Evolutionary conservation across 2,888 invertebrate genomes (phyloP), one percentile per base, ranked within the genome.

Genomic region (Sisyra terminalis): DNA sequence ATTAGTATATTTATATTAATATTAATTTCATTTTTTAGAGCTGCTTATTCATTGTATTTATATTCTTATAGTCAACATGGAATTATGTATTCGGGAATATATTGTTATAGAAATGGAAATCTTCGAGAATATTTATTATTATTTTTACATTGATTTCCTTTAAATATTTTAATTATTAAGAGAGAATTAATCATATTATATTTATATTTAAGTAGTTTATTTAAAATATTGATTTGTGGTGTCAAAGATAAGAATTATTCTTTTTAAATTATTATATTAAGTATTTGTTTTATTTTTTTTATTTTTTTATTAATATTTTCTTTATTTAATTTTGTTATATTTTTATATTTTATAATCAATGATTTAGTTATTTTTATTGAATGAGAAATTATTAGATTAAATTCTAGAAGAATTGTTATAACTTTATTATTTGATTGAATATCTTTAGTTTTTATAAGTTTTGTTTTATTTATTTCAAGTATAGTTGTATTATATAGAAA

Each of bases 201-300:
- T 55, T 59, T 70, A 60, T 65, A 60, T 63, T 72, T 73, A 69
- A 70, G 66, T 75, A 75, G 70, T 76, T 76, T 73, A 74, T 29
- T n/a, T 29, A 49, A 73, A 73, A 75, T 70, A 62, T 69, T 73
- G 70, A 72, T 72, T 75, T 76, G 73, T 76, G 74, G 67, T 53
- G 45, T 72, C 68, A 71, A 66, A 61, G 66, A 71, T 71, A 61
- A 69, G 65, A 61, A 17, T 44, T 43, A 30, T 41, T 49, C 63
- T 67, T 64, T 66, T 71, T 68, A 67, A 57, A 59, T 69, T 51
- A 52, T 61, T 60, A 64, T 63, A 52, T 63, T 58, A 59, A 63
- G 61, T 49, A 63, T 67, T 66, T 69, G 63, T 68, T 64, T 59
- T 60, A 56, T 69, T 60, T 64, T 61, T 50, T 67, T 68, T 65